Conservation (phyloP, 2,113 vertebrate genomes). For the Amphilophus citrinellus region DNA sequence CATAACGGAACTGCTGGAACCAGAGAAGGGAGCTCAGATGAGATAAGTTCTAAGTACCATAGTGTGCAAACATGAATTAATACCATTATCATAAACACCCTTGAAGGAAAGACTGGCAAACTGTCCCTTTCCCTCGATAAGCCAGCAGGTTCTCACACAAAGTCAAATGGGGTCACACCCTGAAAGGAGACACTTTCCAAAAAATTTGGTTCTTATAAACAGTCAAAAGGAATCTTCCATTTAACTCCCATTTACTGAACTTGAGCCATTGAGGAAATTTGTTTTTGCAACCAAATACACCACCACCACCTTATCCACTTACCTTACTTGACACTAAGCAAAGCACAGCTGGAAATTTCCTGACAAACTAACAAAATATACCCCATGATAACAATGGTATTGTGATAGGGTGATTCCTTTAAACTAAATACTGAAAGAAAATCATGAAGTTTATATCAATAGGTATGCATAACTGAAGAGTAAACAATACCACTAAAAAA, state of each 20-base stretch:
- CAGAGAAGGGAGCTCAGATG: constrained; percentile 51
- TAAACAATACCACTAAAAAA: not conserved
- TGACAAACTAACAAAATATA: not conserved
- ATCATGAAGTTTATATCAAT: not conserved
- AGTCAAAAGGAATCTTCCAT: constrained; percentile 46
- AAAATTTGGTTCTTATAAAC: constrained; percentile 51
- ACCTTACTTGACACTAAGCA: not conserved
- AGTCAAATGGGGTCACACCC: constrained; percentile 37
- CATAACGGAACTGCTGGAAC: constrained; percentile 37
- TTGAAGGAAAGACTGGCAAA: constrained; percentile 36
- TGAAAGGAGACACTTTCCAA: constrained; percentile 54
- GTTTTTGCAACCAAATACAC: constrained; percentile 1
- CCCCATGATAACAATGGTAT: not conserved
- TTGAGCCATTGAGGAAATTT: constrained; percentile 42
- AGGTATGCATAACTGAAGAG: not conserved
- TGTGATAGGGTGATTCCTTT: not conserved
- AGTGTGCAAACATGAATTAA: constrained; percentile 45
- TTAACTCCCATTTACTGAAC: constrained; percentile 45
- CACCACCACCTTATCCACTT: not conserved
- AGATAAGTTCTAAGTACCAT: constrained; percentile 53
- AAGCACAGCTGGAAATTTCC: not conserved
- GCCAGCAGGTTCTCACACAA: constrained; percentile 65
- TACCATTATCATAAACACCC: constrained; percentile 42
- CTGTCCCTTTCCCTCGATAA: constrained; percentile 65
- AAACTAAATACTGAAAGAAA: not conserved